phyloP scores from a whole-genome alignment of 2,113 vertebrate species.

The Loxodonta africana region DNA sequence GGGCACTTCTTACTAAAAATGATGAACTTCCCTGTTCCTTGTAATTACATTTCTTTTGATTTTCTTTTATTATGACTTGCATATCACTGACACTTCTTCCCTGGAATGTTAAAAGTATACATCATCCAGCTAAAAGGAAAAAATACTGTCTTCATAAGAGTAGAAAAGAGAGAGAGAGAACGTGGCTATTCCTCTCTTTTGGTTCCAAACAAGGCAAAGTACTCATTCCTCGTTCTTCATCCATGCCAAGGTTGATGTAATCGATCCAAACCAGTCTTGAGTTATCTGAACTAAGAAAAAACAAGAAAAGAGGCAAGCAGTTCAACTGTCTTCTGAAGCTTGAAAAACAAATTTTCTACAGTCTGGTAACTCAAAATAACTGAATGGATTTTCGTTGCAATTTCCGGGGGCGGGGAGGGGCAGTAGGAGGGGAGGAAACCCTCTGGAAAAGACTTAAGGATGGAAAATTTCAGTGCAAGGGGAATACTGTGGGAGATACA shows the following conservation, averaged over 20 bases:
- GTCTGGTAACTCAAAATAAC: conserved; percentile 45
- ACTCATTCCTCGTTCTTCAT: neutral
- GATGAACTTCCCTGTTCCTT: conserved; percentile 35
- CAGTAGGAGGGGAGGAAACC: neutral
- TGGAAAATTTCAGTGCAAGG: neutral
- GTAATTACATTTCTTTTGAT: conserved; percentile 78
- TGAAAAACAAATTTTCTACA: conserved; percentile 63
- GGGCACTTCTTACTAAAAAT: conserved; percentile 63
- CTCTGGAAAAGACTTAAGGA: neutral
- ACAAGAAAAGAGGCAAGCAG: neutral
- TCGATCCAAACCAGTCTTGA: conserved; percentile 56
- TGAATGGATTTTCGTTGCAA: conserved; percentile 36
- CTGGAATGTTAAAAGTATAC: conserved; percentile 61
- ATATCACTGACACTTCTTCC: conserved; percentile 77
- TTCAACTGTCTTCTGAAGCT: conserved; percentile 54
- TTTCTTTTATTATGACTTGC: conserved; percentile 76
- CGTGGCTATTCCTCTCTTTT: neutral
- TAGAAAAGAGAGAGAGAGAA: neutral
- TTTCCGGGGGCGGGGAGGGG: neutral
- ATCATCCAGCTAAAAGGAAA: conserved; percentile 71
- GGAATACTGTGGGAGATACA: neutral
- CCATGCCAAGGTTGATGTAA: conserved; percentile 53
- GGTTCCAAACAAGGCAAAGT: conserved; percentile 50
- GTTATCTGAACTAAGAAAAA: conserved; percentile 52
- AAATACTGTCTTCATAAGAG: conserved; percentile 59